Conservation (phyloP, 2,113 vertebrate species). For the Zapus hudsonius region DNA sequence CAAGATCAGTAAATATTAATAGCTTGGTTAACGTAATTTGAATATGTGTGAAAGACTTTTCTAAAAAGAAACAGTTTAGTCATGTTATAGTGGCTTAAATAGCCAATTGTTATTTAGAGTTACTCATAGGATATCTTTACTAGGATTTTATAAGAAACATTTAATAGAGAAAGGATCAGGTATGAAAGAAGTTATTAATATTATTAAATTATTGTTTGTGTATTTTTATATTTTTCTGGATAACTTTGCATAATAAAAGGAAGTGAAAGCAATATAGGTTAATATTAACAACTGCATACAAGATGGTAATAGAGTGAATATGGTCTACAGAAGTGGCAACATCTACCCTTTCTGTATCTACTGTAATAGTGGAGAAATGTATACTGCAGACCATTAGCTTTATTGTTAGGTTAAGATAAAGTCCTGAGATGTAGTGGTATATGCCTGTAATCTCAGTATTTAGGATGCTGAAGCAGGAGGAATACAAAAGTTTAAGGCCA, state of each 20-base stretch:
- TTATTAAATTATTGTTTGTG: constrained; percentile 49
- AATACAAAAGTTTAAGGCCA: not conserved
- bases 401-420: not conserved
- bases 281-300: not conserved
- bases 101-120: constrained; percentile 6
- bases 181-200: not conserved
- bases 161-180: not conserved
- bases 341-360: not conserved
- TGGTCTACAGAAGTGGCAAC: too few species aligned
- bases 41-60: constrained; percentile 25
- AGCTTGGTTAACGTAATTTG: constrained; percentile 1
- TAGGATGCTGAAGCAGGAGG: not conserved
- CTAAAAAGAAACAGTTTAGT: not conserved
- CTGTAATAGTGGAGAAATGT: not conserved
- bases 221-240: not conserved
- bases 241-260: constrained; percentile 32
- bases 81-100: not conserved
- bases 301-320: not conserved
- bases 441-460: not conserved
- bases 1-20: not conserved
- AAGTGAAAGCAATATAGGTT: constrained; percentile 15
- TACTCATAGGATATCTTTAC: not conserved
- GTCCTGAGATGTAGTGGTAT: not conserved
- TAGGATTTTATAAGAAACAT: not conserved
- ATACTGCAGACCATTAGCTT: not conserved